Evolutionary conservation across 1,140 invertebrate genomes (phyloP).

Genomic region (Caenorhabditis brenneri): DNA sequence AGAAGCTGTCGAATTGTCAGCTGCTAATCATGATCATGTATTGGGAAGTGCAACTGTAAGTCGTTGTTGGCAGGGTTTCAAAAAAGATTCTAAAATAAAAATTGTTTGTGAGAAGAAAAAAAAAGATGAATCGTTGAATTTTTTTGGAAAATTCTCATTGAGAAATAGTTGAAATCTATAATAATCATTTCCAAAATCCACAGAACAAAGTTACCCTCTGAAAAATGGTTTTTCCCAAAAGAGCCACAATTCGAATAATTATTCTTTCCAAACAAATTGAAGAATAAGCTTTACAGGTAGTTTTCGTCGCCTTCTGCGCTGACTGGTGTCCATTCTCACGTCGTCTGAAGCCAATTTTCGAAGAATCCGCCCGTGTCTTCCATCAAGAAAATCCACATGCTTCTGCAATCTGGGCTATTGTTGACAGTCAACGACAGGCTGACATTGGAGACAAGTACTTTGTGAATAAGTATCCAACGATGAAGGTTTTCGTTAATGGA

Average conservation of each 20-base stretch:
- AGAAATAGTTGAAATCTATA: too few relatives aligned
- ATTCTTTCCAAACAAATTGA: too few relatives aligned
- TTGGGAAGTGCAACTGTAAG: conserved; percentile 31
- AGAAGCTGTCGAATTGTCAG: conserved; percentile 43
- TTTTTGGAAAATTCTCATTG: too few relatives aligned
- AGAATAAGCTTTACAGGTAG: conserved; percentile 64
- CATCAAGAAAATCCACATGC: conserved; percentile 80
- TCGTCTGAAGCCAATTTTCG: conserved; percentile 91
- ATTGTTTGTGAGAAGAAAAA: too few relatives aligned
- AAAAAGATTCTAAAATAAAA: background rate
- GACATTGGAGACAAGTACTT: conserved; percentile 93
- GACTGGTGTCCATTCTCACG: conserved; percentile 87
- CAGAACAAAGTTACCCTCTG: too few relatives aligned
- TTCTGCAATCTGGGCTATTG: conserved; percentile 89
- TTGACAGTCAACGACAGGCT: conserved; percentile 94
- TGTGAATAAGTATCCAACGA: conserved; percentile 90
- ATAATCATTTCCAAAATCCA: too few relatives aligned
- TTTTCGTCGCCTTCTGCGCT: conserved; percentile 70
- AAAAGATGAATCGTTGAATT: too few relatives aligned
- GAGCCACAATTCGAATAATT: background rate
- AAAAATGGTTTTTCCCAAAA: background rate
- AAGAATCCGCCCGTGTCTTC: conserved; percentile 89
- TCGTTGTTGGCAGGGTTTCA: background rate
- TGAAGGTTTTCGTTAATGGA: conserved; percentile 78
- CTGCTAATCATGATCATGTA: conserved; percentile 38